A percentile compares a stretch with the other conserved stretches of the same genome.
Evolutionary conservation across 2,113 vertebrate species (phyloP).

Genomic region (Catagonus wagneri): DNA sequence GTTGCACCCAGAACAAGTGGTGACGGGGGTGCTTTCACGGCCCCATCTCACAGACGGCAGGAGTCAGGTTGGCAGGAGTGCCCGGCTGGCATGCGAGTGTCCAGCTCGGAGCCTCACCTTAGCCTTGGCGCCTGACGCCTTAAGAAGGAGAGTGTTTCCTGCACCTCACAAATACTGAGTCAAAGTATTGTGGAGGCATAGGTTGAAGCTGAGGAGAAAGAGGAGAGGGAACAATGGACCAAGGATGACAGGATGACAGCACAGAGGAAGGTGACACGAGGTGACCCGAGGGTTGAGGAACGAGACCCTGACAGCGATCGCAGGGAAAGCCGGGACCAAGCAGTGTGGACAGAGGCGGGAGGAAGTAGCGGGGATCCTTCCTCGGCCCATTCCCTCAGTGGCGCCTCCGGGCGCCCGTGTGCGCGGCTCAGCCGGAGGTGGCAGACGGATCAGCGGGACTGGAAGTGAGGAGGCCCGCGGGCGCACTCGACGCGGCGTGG

Average conservation of each 20-base stretch:
- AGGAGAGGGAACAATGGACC: fast-evolving
- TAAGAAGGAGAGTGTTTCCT: background rate
- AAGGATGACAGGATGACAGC: background rate
- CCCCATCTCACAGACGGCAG: background rate
- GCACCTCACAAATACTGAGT: background rate
- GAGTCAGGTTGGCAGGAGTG: background rate
- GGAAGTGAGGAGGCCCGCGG: background rate
- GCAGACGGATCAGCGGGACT: fast-evolving
- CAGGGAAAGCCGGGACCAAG: background rate
- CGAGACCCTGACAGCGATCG: background rate
- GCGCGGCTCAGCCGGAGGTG: fast-evolving
- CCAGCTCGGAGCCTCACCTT: background rate
- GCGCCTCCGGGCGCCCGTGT: background rate
- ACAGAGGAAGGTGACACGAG: no score
- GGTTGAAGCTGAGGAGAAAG: background rate
- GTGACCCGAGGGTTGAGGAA: no score
- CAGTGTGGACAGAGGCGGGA: background rate
- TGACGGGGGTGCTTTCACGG: fast-evolving
- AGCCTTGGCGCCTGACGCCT: background rate
- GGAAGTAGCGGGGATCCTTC: background rate
- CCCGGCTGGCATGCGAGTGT: fast-evolving
- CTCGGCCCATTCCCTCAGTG: background rate
- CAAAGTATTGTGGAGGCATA: background rate
- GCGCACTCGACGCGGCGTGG: background rate
- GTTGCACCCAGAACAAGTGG: fast-evolving